Evolutionary conservation across 2,888 invertebrate genomes (phyloP).

Genomic region (Cantharis rustica): DNA sequence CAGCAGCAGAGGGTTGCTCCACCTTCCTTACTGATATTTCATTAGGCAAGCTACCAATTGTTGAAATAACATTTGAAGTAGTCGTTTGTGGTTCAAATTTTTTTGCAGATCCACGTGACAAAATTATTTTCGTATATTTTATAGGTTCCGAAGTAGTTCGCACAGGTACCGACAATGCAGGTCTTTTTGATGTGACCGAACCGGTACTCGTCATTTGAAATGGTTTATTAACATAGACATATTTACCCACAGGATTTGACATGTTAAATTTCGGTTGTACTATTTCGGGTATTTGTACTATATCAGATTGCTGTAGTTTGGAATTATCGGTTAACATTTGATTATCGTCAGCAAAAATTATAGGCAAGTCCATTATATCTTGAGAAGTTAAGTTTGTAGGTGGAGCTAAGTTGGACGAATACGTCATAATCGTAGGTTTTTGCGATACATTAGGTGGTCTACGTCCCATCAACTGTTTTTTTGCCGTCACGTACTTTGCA

Average conservation of each 20-base stretch:
- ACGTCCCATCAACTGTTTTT: constrained; percentile 46
- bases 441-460: constrained; percentile 40
- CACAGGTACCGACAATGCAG: constrained; percentile 26
- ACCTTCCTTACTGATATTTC: constrained; percentile 44
- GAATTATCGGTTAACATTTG: constrained; percentile 46
- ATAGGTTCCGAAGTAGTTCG: constrained; percentile 33
- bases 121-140: constrained; percentile 60
- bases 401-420: constrained; percentile 43
- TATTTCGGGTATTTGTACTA: constrained; percentile 13
- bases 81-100: constrained; percentile 33
- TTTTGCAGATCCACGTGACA: constrained; percentile 53
- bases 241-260: constrained; percentile 33
- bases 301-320: constrained; percentile 32
- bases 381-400: constrained; percentile 58
- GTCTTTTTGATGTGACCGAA: constrained; percentile 30
- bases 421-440: constrained; percentile 32
- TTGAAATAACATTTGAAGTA: constrained; percentile 27
- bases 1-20: constrained; percentile 12
- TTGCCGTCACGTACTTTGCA: constrained; percentile 50
- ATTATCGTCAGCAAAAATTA: constrained; percentile 67
- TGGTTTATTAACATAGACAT: constrained; percentile 40
- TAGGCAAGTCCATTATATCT: constrained; percentile 69
- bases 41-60: constrained; percentile 37
- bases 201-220: constrained; percentile 30
- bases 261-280: constrained; percentile 5